phyloP scores from a whole-genome alignment of 2,797 vertebrate species.

The Mustela erminea region DNA sequence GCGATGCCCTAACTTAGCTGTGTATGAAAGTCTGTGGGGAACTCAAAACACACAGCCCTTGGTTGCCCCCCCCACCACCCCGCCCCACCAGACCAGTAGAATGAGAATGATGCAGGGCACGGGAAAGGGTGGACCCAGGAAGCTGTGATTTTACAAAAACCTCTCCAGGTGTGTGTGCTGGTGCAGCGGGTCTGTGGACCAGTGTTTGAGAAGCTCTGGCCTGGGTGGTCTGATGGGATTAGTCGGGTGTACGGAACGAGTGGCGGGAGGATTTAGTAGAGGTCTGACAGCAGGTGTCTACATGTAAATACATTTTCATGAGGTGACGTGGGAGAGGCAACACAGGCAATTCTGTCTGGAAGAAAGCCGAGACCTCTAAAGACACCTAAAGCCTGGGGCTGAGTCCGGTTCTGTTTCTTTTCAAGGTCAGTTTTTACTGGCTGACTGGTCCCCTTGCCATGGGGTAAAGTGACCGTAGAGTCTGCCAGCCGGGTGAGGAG shows the following conservation, averaged over 20 bases:
- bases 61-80: neutral
- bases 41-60: neutral
- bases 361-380: neutral
- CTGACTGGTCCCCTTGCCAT: neutral
- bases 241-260: neutral
- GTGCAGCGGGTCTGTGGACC: neutral
- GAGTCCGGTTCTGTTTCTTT: slow-evolving; percentile 47
- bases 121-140: neutral
- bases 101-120: neutral
- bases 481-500: neutral
- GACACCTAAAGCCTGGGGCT: slow-evolving; percentile 15
- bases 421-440: slow-evolving; percentile 28
- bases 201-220: neutral
- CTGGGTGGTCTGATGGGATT: neutral
- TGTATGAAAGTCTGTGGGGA: neutral
- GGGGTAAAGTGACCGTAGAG: neutral
- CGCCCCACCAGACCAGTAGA: neutral
- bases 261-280: neutral
- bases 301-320: neutral
- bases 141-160: neutral
- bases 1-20: neutral
- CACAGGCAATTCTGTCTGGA: neutral
- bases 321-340: neutral
- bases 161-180: neutral
- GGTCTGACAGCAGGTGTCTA: neutral